phyloP scores from a whole-genome alignment of 2,888 invertebrate species.

The Chalcis sispes region DNA sequence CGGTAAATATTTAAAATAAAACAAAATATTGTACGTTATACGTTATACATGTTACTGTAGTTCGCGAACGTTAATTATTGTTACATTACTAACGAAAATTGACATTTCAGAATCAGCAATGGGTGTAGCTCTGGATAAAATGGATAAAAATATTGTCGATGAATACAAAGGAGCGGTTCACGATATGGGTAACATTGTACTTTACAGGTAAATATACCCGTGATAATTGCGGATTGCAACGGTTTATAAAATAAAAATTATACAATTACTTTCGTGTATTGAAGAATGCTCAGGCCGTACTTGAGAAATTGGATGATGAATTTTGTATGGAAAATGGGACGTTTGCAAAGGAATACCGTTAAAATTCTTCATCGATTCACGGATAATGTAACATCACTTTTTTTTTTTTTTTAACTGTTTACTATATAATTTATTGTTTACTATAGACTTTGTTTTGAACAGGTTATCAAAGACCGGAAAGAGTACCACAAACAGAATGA shows the following conservation, averaged over 20 bases:
- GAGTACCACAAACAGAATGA: too few species aligned
- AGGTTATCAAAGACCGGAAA: too few species aligned
- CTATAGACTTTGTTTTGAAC: too few species aligned
- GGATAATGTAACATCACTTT: slow-evolving; percentile 57
- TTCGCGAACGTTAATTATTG: too few species aligned
- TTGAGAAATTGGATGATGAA: slow-evolving; percentile 41
- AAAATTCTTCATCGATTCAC: slow-evolving; percentile 55
- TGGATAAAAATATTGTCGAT: slow-evolving; percentile 24
- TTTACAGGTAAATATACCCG: slow-evolving; percentile 52
- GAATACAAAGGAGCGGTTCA: slow-evolving; percentile 45
- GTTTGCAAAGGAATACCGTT: slow-evolving; percentile 39
- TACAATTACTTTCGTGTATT: not conserved
- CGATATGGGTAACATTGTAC: slow-evolving; percentile 36
- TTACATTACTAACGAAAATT: not conserved
- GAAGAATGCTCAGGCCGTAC: slow-evolving; percentile 27
- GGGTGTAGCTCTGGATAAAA: slow-evolving; percentile 46
- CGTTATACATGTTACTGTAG: too few species aligned
- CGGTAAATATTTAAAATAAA: slow-evolving; percentile 51
- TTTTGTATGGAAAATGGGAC: slow-evolving; percentile 26
- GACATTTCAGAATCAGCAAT: slow-evolving; percentile 52
- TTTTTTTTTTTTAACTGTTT: too few species aligned
- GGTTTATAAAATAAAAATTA: slow-evolving; percentile 1
- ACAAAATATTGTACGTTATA: too few species aligned
- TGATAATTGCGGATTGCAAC: too few species aligned
- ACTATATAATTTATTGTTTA: too few species aligned